Conservation (phyloP, 2,113 vertebrate genomes). For the Lathamus discolor region DNA sequence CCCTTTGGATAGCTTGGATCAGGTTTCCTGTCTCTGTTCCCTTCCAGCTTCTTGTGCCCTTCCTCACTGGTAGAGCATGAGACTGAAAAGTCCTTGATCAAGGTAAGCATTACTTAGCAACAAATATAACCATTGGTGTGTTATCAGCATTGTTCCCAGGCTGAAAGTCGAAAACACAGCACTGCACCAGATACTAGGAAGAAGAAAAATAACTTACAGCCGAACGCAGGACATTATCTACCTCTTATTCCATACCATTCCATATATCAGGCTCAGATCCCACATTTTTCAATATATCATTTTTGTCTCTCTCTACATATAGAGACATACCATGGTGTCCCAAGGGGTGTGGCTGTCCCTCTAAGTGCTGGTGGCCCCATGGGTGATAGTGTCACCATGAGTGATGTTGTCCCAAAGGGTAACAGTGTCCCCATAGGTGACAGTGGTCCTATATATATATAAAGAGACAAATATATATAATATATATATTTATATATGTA, state of each 20-base stretch:
- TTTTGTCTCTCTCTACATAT: background rate
- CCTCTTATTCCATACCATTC: background rate
- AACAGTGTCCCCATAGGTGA: too few relatives aligned
- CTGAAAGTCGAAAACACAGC: background rate
- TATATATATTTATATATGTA: too few relatives aligned
- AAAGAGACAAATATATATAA: too few relatives aligned
- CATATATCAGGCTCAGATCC: background rate
- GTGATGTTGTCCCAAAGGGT: too few relatives aligned
- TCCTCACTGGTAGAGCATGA: background rate
- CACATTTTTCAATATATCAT: background rate
- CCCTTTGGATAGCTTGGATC: background rate
- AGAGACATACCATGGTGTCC: too few relatives aligned
- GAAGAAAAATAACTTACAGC: background rate
- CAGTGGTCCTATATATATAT: too few relatives aligned
- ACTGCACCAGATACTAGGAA: background rate
- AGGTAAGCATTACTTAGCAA: background rate
- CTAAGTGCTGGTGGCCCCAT: background rate
- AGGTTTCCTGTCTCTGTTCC: background rate
- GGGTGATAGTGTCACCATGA: too few relatives aligned
- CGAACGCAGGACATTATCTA: background rate
- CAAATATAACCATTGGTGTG: background rate
- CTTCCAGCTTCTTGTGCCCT: background rate
- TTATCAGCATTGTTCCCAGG: background rate
- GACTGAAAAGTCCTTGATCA: background rate
- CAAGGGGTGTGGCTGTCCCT: background rate